These are phyloP conservation scores for Archips xylosteana DNA, from an alignment of 2,888 invertebrate species.

Conservation along the genomic window DNA sequence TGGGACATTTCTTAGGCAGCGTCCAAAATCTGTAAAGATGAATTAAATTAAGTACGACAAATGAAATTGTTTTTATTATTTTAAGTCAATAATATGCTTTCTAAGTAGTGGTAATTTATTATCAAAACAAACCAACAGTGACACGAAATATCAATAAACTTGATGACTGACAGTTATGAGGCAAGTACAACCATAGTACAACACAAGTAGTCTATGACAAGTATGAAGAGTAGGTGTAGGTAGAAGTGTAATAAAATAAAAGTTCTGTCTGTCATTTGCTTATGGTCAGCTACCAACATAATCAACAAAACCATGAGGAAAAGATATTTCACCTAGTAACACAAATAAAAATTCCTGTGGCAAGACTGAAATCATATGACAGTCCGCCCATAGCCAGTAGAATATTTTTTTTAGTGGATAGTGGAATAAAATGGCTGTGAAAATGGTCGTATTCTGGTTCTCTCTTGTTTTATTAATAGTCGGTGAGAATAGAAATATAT, in stretches of 20 bases:
- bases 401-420: slow-evolving; percentile 45
- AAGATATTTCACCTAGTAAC: slow-evolving; percentile 40
- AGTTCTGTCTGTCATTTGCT: no score
- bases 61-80: background rate
- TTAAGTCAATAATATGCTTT: background rate
- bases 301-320: slow-evolving; percentile 17
- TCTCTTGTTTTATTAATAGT: slow-evolving; percentile 68
- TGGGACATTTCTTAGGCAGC: slow-evolving; percentile 61
- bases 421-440: slow-evolving; percentile 74
- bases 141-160: slow-evolving; percentile 10
- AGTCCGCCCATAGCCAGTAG: slow-evolving; percentile 55
- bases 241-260: background rate
- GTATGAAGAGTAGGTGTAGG: background rate
- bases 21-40: background rate
- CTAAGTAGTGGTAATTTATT: slow-evolving; percentile 5
- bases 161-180: slow-evolving; percentile 2
- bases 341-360: slow-evolving; percentile 48
- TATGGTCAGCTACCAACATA: slow-evolving; percentile 21
- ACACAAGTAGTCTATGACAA: no score
- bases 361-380: slow-evolving; percentile 80
- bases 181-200: background rate
- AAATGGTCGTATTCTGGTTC: slow-evolving; percentile 72
- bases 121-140: slow-evolving; percentile 28
- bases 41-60: background rate
- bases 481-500: slow-evolving; percentile 61